Conservation (phyloP, 2,113 vertebrate species). For the Loxodonta africana region DNA sequence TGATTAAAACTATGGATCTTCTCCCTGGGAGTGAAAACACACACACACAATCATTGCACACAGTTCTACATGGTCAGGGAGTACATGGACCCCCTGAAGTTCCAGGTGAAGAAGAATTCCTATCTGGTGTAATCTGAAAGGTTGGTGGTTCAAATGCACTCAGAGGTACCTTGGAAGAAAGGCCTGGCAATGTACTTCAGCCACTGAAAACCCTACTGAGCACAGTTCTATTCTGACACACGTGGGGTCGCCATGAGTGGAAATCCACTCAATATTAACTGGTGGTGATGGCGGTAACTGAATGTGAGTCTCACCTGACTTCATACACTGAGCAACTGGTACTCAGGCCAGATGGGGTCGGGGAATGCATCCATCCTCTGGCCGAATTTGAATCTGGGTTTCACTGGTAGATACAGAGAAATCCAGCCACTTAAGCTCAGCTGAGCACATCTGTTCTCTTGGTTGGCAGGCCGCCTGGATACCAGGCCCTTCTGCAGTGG, state of each 20-base stretch:
- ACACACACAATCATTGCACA: not conserved
- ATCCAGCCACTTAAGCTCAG: accelerated
- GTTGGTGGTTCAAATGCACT: not conserved
- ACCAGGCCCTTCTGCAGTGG: constrained; percentile 95
- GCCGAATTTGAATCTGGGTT: not conserved
- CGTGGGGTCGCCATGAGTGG: not conserved
- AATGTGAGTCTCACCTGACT: not conserved
- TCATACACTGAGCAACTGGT: not conserved
- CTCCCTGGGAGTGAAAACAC: not conserved
- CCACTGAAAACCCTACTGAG: not conserved
- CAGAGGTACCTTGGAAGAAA: not conserved
- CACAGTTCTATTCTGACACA: not conserved
- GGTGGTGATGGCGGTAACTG: not conserved
- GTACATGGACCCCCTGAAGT: not conserved
- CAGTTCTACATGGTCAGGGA: not conserved
- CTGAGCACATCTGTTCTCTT: not conserved
- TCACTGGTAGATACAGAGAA: accelerated
- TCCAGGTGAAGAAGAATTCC: not conserved
- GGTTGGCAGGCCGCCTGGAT: constrained; percentile 91
- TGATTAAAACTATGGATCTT: not conserved
- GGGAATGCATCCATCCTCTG: not conserved
- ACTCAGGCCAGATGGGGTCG: not conserved
- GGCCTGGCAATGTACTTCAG: not conserved
- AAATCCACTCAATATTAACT: not conserved
- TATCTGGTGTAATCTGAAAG: not conserved